Evolutionary conservation across 92 coral and sea anemone species (phyloP).

Genomic region (Phymanthus crucifer): DNA sequence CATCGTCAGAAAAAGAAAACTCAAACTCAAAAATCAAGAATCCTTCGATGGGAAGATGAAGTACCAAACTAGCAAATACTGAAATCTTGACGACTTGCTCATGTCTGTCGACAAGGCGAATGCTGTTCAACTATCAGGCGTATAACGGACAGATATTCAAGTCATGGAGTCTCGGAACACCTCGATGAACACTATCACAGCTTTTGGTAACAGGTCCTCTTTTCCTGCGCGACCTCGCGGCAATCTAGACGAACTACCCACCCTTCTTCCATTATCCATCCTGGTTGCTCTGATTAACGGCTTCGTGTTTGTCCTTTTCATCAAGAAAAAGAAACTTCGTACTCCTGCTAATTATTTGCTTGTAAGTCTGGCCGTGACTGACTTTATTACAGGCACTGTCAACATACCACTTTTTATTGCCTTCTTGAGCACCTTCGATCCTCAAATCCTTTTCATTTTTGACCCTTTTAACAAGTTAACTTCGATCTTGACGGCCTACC

Average conservation of each 20-base stretch:
- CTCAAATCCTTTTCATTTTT: background rate
- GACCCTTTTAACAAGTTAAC: slow-evolving; percentile 36
- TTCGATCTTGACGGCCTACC: slow-evolving; percentile 66
- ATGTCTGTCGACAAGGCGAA: no score
- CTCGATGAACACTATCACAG: background rate
- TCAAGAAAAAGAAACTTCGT: slow-evolving; percentile 36
- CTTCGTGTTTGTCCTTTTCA: slow-evolving; percentile 51
- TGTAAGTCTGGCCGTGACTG: slow-evolving; percentile 57
- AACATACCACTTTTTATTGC: slow-evolving; percentile 50
- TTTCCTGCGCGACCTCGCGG: background rate
- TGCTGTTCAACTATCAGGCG: no score
- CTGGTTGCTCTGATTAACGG: slow-evolving; percentile 50
- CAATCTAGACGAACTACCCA: background rate
- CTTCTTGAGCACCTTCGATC: background rate
- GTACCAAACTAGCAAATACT: no score
- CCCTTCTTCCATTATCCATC: slow-evolving; percentile 42
- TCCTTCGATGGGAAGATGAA: no score
- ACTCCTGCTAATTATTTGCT: slow-evolving; percentile 66
- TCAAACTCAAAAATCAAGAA: no score
- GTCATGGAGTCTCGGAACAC: background rate
- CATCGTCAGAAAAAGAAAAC: no score
- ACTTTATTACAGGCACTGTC: slow-evolving; percentile 53
- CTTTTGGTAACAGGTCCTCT: background rate
- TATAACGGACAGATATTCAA: no score
- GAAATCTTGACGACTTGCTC: no score